These are phyloP conservation scores for Sesia bembeciformis DNA, from an alignment of 2,888 invertebrate genomes.

Conservation along the genomic window DNA sequence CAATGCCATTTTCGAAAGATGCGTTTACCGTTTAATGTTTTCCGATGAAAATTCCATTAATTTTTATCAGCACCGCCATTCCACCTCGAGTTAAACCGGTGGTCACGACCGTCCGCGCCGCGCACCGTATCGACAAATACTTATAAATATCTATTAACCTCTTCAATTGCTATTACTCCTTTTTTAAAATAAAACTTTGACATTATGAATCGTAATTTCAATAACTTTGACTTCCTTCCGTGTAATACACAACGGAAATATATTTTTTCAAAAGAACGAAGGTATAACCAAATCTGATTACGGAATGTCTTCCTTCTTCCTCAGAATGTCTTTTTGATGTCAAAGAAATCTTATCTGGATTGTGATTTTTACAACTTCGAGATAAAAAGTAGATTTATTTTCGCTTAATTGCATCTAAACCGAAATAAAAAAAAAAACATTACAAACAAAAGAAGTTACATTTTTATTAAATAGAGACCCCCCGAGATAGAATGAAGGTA, in stretches of 20 bases:
- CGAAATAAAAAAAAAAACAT: background rate
- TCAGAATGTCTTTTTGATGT: background rate
- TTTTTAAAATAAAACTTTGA: background rate
- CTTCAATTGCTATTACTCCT: background rate
- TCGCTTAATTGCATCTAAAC: background rate
- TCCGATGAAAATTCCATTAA: constrained; percentile 27
- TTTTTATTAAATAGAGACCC: no score
- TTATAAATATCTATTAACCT: background rate
- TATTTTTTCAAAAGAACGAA: background rate
- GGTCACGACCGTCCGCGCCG: constrained; percentile 11
- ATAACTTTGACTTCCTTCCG: background rate
- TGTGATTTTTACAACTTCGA: background rate
- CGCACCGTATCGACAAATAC: constrained; percentile 7
- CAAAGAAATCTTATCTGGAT: background rate
- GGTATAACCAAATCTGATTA: background rate
- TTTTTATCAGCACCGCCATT: constrained; percentile 25
- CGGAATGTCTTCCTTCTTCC: background rate
- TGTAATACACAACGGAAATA: background rate
- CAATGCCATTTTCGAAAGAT: constrained; percentile 10
- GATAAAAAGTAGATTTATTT: background rate
- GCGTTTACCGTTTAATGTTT: constrained; percentile 18
- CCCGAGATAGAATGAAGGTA: no score
- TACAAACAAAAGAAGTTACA: no score
- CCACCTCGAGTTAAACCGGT: constrained; percentile 14
- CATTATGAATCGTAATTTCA: background rate